These are phyloP conservation scores for Ectropis crepuscularia DNA, from an alignment of 2,888 invertebrate species.

Conservation along the genomic window DNA sequence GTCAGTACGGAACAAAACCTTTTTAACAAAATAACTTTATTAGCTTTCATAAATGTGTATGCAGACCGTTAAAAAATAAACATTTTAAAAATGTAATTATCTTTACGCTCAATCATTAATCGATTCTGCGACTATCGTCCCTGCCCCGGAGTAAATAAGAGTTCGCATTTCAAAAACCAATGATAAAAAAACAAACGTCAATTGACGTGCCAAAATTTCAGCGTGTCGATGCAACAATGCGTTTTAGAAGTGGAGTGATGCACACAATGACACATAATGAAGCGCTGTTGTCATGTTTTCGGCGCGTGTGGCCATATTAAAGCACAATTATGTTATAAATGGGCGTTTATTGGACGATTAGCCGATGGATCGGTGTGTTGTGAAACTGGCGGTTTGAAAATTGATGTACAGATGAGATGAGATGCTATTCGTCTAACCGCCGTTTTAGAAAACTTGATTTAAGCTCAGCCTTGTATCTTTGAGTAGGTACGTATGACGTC, in stretches of 20 bases:
- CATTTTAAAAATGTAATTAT: neutral
- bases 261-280: constrained; percentile 64
- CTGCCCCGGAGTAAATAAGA: constrained; percentile 7
- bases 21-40: too few species aligned
- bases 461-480: too few species aligned
- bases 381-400: constrained; percentile 57
- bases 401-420: constrained; percentile 38
- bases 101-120: neutral
- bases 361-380: constrained; percentile 45
- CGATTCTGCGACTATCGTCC: constrained; percentile 5
- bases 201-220: constrained; percentile 43
- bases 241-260: constrained; percentile 70
- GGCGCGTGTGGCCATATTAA: constrained; percentile 73
- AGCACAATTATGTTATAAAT: constrained; percentile 78
- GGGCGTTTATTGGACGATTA: constrained; percentile 77
- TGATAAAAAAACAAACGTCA: constrained; percentile 40
- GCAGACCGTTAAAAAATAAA: too few species aligned
- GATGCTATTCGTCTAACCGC: constrained; percentile 22
- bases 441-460: too few species aligned
- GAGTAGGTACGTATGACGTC: too few species aligned
- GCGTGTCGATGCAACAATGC: constrained; percentile 51
- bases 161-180: constrained; percentile 24
- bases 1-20: too few species aligned
- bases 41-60: too few species aligned
- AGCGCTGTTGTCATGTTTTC: constrained; percentile 75